Base-by-base conservation (phyloP, 1,140 invertebrate species). In the Macrotrachela quadricornifera region DNA sequence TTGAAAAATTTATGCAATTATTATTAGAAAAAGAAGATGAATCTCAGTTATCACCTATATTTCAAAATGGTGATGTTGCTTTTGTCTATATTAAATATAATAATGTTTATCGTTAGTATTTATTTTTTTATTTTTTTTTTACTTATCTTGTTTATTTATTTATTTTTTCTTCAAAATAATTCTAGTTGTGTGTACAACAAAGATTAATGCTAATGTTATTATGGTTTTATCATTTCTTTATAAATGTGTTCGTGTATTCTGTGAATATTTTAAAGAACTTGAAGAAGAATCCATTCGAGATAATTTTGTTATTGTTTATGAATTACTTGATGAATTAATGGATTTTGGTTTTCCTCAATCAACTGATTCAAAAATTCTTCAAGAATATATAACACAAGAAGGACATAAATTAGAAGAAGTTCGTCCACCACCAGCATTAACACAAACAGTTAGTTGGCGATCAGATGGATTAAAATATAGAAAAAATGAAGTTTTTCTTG, bases 261-360 rank as follows among this genome's bases (percentile, higher is more conserved):
- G 81, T 46, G 90, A 97, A 63, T 99, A 97, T 65, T 97, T 97
- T 63, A 97, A 97, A 73, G 92, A 97, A 70, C 69, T 97, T 10
- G 92, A 99, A 72, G 94, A 99, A 66, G 94, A 99, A 68, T 94
- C 87, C 66, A 96, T 99, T 63, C 71, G 91, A 38, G 94, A 99
- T 67, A 99, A 99, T 70, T 99, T 99, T 75, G 94, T 99, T 1
- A 83, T 97, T 15, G 92, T 97, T 58, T 99, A 97, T 65, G 94
- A 99, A 69, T 71, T 99, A 4, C 67, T 99, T 15, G 94, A 99
- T 71, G 94, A 99, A 67, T 71, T 99, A n/a, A 76, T 97, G 61
- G 94, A 99, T 70, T 97, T 97, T 76, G 94, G 92, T 9, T 97
- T 95, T 73, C 94, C 94, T 0, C 94, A 99, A 68, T 97, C 90